Conservation (phyloP, 2,113 vertebrate species). For the Lontra canadensis region DNA sequence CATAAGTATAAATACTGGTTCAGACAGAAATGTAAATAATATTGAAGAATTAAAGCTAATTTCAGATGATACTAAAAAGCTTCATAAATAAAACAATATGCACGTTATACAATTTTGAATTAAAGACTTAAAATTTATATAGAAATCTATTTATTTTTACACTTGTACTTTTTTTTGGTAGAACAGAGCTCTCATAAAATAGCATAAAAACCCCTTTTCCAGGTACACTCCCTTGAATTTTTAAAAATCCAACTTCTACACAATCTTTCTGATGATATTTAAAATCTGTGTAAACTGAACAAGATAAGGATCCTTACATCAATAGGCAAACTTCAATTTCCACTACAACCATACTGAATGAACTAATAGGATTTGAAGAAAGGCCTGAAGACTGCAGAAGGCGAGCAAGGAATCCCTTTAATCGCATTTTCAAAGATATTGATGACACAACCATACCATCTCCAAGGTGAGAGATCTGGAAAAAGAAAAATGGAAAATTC, state of each 20-base stretch:
- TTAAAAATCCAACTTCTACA: neutral
- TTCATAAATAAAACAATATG: neutral
- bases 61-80: neutral
- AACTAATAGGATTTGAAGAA: neutral
- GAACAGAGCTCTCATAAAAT: neutral
- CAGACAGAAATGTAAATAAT: neutral
- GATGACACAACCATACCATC: neutral
- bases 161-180: neutral
- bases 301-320: neutral
- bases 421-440: neutral
- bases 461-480: neutral
- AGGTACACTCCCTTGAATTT: neutral
- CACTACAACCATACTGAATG: neutral
- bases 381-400: neutral
- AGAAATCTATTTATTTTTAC: neutral
- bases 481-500: neutral
- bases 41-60: neutral
- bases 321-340: neutral
- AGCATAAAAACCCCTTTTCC: neutral
- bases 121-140: neutral
- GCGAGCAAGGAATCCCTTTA: neutral
- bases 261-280: neutral
- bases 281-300: neutral
- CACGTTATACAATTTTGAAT: neutral
- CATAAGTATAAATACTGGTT: constrained; percentile 5